A percentile compares a stretch with the other conserved stretches of the same genome.
phyloP scores from a whole-genome alignment of 2,113 vertebrate genomes.

The Callopanchax toddi region DNA sequence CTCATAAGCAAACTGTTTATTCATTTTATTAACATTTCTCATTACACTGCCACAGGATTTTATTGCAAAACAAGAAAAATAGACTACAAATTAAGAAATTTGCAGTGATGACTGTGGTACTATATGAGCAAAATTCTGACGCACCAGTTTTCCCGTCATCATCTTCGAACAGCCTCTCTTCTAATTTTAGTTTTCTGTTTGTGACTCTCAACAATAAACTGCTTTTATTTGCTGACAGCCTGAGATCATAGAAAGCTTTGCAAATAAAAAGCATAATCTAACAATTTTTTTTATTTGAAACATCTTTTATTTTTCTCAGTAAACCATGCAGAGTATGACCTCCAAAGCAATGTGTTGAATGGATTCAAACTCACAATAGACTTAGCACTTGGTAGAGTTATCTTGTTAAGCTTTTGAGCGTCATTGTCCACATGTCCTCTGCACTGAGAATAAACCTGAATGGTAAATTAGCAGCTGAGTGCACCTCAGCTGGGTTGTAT shows the following conservation, averaged over 20 bases:
- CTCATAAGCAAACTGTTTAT: too few relatives aligned
- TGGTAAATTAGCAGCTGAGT: constrained; percentile 18
- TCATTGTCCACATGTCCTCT: constrained; percentile 35
- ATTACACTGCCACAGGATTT: too few relatives aligned
- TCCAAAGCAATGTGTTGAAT: constrained; percentile 5
- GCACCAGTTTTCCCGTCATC: neutral
- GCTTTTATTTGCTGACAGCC: constrained; percentile 6
- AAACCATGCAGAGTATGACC: constrained; percentile 12
- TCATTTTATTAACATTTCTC: too few relatives aligned
- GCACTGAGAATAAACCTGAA: constrained; percentile 27
- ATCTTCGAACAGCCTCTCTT: constrained; percentile 9
- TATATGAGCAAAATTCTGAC: neutral
- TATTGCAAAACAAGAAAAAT: neutral
- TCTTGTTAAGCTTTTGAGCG: constrained; percentile 31
- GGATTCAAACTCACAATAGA: constrained; percentile 18
- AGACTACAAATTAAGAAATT: neutral
- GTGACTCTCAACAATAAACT: neutral
- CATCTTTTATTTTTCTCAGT: neutral
- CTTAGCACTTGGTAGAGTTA: constrained; percentile 12
- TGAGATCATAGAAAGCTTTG: neutral
- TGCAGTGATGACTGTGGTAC: neutral
- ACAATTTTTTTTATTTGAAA: constrained; percentile 2
- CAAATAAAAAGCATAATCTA: constrained; percentile 11
- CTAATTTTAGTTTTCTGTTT: neutral
- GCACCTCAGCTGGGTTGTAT: constrained; percentile 14